Evolutionary conservation across 2,113 vertebrate species (phyloP), one percentile per base, ranked within the genome.

Genomic region (Sphyrna mokarran): DNA sequence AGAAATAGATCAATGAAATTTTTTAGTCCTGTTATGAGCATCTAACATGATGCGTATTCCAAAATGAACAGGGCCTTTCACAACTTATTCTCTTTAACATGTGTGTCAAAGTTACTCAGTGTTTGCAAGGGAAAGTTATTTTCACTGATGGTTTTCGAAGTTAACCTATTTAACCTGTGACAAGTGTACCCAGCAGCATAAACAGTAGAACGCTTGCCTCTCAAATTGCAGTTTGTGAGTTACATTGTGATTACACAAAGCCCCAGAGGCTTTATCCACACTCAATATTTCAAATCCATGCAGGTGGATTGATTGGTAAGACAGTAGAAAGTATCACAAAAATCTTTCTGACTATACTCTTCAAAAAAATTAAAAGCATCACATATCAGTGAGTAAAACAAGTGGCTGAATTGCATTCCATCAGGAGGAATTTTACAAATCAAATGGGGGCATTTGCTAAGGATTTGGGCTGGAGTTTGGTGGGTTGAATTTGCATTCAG

Each of bases 91-190:
- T 69, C 66, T 94, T 94, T 69, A 94, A 70, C 63, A 69, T 40
- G n/a, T 66, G 43, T 90, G 87, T 90, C 91, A 70, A 94, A 94
- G 91, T 70, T 69, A 3, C 40, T 90, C 54, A 90, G 87, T 90
- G 87, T 61, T 61, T 94, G 91, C n/a, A 70, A 43, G 91, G 66
- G n/a, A 94, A 94, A 29, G n/a, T 94, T 94, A 94, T 22, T 22
- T 40, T 70, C 91, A 70, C 91, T 94, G 66, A 68, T 94, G 29
- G 61, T 61, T 93, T 63, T 93, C 43, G n/a, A 93, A 93, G 66
- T 94, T 94, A 94, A 94, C 91, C 91, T 94, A 68, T 43, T 70
- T 70, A 69, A 94, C 91, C 91, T 94, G 66, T 43, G 40, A 94
- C 69, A 40, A n/a, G 43, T 94, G 91, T 68, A 43, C 29, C 91